These are phyloP conservation scores for Trachelus stipa DNA, from an alignment of 2,888 invertebrate species.

Conservation along the genomic window DNA sequence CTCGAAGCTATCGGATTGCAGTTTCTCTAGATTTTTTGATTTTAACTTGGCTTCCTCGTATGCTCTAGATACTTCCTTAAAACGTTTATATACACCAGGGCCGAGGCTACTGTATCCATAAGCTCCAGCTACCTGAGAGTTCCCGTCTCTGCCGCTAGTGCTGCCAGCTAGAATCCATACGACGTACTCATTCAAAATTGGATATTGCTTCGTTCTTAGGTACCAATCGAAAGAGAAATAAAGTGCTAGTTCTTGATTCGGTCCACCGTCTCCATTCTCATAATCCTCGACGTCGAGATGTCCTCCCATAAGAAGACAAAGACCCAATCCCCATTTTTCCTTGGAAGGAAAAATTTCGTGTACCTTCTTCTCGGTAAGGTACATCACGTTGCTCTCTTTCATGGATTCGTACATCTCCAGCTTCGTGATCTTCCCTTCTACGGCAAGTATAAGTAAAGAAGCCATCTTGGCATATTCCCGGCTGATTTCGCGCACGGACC, in stretches of 20 bases:
- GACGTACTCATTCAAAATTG: conserved; percentile 48
- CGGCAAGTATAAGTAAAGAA: conserved; percentile 47
- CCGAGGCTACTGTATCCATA: conserved; percentile 47
- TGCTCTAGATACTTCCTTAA: conserved; percentile 27
- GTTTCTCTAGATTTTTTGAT: conserved; percentile 24
- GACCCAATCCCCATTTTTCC: conserved; percentile 50
- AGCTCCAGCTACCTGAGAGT: conserved; percentile 45
- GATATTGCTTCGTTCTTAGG: conserved; percentile 42
- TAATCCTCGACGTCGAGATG: conserved; percentile 72
- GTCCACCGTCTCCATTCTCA: conserved; percentile 70
- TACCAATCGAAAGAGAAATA: conserved; percentile 61
- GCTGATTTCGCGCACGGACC: conserved; percentile 29
- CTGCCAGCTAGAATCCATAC: conserved; percentile 53
- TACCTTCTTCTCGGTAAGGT: conserved; percentile 43
- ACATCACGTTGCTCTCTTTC: conserved; percentile 41
- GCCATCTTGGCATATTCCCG: conserved; percentile 48
- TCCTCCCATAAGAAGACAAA: conserved; percentile 73
- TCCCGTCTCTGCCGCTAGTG: conserved; percentile 49
- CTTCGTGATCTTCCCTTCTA: conserved; percentile 45
- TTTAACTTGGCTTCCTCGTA: conserved; percentile 25
- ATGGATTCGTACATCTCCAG: conserved; percentile 47
- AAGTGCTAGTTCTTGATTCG: conserved; percentile 77
- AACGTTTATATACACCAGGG: conserved; percentile 41
- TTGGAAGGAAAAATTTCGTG: conserved; percentile 47
- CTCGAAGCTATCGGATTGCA: conserved; percentile 12